These are phyloP conservation scores for Symphodus melops DNA, from an alignment of 2,113 vertebrate genomes.

Conservation along the genomic window DNA sequence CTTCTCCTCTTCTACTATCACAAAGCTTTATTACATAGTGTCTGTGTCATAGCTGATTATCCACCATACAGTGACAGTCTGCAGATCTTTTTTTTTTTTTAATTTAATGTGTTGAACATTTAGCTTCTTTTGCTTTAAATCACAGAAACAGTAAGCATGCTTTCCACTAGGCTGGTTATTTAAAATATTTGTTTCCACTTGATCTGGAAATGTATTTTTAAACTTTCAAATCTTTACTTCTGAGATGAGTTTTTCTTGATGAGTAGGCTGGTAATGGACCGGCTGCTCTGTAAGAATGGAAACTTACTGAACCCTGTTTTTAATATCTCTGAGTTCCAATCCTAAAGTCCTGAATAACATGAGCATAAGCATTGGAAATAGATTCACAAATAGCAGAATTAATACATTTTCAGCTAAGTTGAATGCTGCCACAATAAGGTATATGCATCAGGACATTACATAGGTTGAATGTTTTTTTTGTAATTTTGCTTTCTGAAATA, in stretches of 20 bases:
- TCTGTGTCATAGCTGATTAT: too few species aligned
- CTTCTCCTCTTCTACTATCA: too few species aligned
- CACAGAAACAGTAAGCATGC: not conserved
- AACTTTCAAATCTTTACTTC: conserved; percentile 22
- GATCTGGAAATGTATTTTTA: conserved; percentile 8
- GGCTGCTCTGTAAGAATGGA: conserved; percentile 44
- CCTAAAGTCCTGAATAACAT: not conserved
- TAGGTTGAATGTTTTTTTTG: not conserved
- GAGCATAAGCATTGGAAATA: too few species aligned
- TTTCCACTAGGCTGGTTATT: not conserved
- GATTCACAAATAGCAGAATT: not conserved
- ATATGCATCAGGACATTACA: not conserved
- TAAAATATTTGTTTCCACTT: not conserved
- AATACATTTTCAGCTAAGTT: not conserved
- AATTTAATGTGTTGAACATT: too few species aligned
- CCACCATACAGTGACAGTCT: not conserved
- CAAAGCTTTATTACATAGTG: too few species aligned
- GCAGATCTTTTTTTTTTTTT: not conserved
- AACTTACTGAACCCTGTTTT: conserved; percentile 14
- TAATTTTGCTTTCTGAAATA: not conserved
- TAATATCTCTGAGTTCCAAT: conserved; percentile 18
- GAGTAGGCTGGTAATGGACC: conserved; percentile 19
- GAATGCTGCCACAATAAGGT: not conserved
- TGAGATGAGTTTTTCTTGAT: conserved; percentile 37
- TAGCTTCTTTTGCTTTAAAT: not conserved